phyloP scores from a whole-genome alignment of 2,888 invertebrate species.

The Caenorhabditis panamensis region DNA sequence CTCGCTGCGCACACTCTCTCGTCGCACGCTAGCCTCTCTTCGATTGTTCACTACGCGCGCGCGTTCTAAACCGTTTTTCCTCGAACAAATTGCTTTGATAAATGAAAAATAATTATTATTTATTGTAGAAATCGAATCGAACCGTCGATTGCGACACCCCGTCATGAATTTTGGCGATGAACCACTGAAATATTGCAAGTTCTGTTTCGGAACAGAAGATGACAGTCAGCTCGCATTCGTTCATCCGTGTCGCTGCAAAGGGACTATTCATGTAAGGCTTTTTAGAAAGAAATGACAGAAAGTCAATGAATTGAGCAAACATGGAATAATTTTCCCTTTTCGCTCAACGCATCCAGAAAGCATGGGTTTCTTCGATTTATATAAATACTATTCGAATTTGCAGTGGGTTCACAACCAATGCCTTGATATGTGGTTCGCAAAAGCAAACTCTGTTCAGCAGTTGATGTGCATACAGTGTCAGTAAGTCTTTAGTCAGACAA shows the following conservation, averaged over 20 bases:
- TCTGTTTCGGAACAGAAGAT: constrained; percentile 44
- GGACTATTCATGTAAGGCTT: constrained; percentile 63
- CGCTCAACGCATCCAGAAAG: too few species aligned
- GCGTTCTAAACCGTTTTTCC: too few species aligned
- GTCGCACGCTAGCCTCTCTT: not conserved
- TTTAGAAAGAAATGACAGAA: not conserved
- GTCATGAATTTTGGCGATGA: not conserved
- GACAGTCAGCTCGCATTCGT: constrained; percentile 53
- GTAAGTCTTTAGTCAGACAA: constrained; percentile 54
- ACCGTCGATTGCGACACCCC: not conserved
- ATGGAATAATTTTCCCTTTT: too few species aligned
- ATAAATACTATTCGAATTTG: too few species aligned
- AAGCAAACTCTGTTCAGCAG: constrained; percentile 66
- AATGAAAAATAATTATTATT: too few species aligned
- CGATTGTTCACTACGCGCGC: not conserved
- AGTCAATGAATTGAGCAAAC: not conserved
- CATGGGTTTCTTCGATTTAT: too few species aligned
- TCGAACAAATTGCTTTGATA: too few species aligned
- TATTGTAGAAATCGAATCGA: not conserved
- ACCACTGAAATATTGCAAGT: constrained; percentile 36
- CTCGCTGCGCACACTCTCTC: constrained; percentile 37
- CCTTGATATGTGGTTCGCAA: constrained; percentile 67
- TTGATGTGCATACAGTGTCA: constrained; percentile 70
- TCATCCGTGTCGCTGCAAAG: constrained; percentile 67
- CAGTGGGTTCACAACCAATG: constrained; percentile 72